These are phyloP conservation scores for Patella ulyssiponensis DNA, from an alignment of 2,888 invertebrate genomes.

Conservation along the genomic window DNA sequence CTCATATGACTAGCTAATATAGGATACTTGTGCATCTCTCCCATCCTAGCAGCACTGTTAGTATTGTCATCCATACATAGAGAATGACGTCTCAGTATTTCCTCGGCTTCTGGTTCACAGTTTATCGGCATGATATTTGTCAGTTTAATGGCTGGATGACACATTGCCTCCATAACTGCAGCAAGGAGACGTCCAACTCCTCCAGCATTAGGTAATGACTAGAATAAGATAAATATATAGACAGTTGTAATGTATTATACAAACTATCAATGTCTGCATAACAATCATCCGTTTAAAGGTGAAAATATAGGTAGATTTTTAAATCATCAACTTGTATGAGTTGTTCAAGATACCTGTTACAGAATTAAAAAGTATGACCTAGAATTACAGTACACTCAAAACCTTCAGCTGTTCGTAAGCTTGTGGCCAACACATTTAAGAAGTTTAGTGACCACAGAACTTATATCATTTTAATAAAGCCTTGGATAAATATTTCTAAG, in stretches of 20 bases:
- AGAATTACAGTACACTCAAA: too few species aligned
- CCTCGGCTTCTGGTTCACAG: constrained; percentile 72
- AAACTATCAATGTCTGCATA: too few species aligned
- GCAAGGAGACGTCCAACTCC: constrained; percentile 79
- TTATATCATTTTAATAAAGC: too few species aligned
- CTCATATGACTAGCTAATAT: constrained; percentile 85
- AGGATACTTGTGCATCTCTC: constrained; percentile 81
- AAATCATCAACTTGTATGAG: too few species aligned
- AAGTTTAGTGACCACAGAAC: too few species aligned
- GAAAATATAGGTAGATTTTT: too few species aligned
- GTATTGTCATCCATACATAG: constrained; percentile 68
- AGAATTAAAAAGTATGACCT: too few species aligned
- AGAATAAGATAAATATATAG: constrained; percentile 12
- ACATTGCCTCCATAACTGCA: constrained; percentile 88
- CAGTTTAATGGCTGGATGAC: constrained; percentile 83
- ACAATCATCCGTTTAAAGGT: too few species aligned
- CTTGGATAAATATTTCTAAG: too few species aligned
- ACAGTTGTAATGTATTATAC: neutral
- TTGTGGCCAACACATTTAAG: too few species aligned
- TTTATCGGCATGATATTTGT: constrained; percentile 84
- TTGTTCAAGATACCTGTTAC: too few species aligned
- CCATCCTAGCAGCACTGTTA: constrained; percentile 75
- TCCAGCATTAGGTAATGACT: constrained; percentile 61
- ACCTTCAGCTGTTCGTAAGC: too few species aligned
- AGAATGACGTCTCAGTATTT: constrained; percentile 62